Conservation (phyloP, 2,797 vertebrate genomes). For the Phylloscopus collybita region DNA sequence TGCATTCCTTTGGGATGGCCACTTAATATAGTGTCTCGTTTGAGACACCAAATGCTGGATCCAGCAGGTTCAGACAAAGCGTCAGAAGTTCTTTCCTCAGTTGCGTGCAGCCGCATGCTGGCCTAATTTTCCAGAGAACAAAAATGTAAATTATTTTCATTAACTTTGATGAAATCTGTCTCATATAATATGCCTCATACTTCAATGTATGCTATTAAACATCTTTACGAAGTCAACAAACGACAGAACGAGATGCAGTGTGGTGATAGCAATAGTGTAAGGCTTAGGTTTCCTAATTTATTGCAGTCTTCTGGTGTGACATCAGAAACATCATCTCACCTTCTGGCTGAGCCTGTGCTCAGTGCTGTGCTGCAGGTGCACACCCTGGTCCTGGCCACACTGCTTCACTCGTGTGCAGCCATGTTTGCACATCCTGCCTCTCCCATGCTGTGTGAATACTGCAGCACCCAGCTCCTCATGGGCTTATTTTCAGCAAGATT, state of each 20-base stretch:
- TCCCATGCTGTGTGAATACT: neutral
- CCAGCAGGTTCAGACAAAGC: neutral
- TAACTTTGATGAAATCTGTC: conserved; percentile 5
- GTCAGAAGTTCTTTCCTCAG: conserved; percentile 10
- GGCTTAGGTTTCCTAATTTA: neutral
- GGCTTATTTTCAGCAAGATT: neutral
- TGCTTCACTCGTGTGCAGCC: neutral
- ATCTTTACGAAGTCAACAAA: neutral
- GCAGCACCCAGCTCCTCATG: neutral
- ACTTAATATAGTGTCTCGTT: conserved; percentile 13
- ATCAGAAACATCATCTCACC: neutral
- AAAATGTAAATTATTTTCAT: conserved; percentile 36
- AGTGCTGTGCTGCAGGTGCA: neutral
- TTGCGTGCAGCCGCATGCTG: neutral
- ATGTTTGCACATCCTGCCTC: neutral
- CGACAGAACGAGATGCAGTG: neutral
- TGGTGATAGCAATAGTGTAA: neutral
- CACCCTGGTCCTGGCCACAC: neutral
- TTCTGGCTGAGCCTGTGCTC: neutral
- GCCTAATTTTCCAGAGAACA: neutral
- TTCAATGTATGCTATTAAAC: neutral
- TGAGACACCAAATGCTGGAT: neutral
- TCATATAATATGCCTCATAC: neutral
- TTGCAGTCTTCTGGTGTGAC: neutral
- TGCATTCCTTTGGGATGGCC: neutral